A percentile compares a stretch with the other conserved stretches of the same genome.
Evolutionary conservation across 2,888 invertebrate species (phyloP).

Genomic region (Pantelozetes paolii): DNA sequence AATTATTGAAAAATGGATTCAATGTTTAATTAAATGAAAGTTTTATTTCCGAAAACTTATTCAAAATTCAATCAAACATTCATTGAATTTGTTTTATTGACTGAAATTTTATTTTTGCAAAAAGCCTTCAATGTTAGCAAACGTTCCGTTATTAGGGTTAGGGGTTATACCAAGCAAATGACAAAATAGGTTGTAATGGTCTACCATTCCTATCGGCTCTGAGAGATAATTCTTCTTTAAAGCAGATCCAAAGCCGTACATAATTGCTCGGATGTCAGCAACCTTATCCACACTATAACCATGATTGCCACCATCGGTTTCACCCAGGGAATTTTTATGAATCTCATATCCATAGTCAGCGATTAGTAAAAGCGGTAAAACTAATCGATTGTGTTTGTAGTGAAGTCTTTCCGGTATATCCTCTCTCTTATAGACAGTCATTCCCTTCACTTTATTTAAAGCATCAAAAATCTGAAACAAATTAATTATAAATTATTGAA

Average conservation of each 20-base stretch:
- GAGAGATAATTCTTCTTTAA: conserved; percentile 55
- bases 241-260: conserved; percentile 56
- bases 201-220: conserved; percentile 61
- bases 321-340: conserved; percentile 3
- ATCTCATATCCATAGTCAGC: conserved; percentile 47
- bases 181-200: conserved; percentile 64
- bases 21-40: no score
- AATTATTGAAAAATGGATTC: no score
- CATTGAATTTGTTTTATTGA: no score
- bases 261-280: conserved; percentile 51
- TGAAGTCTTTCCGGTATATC: conserved; percentile 47
- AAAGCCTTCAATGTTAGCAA: not conserved
- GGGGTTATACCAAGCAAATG: conserved; percentile 59
- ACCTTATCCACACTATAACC: conserved; percentile 19
- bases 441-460: conserved; percentile 42
- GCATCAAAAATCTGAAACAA: conserved; percentile 32
- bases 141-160: conserved; percentile 52
- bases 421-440: conserved; percentile 47
- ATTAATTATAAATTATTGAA: not conserved
- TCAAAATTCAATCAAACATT: no score
- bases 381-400: conserved; percentile 44
- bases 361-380: conserved; percentile 46
- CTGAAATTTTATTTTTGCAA: no score
- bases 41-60: no score
- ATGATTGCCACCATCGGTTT: conserved; percentile 13